Evolutionary conservation across 1,140 invertebrate species (phyloP), one percentile per base, ranked within the genome.

Genomic region (Saccostrea cuccullata): DNA sequence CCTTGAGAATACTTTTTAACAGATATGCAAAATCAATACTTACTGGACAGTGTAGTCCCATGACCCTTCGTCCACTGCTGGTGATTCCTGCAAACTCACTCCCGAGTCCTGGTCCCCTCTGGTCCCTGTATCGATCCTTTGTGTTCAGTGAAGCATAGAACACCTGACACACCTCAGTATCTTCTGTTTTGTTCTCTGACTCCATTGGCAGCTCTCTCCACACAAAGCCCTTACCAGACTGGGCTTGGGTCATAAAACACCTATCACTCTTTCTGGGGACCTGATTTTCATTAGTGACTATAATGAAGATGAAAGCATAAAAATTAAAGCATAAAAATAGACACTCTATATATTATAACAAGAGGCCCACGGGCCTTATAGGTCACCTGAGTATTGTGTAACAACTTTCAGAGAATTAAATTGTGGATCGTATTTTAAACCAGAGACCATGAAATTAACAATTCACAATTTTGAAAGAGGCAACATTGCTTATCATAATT

Each of bases 91-190:
- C 96, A 94, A 99, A 99, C 95, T 99, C 98, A 99, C 95, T 77
- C 86, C 98, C 98, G 30, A 99, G 95, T 36, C 70, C 70, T 30
- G 26, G 89, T 93, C 90, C 11, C 93, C 94, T 56, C 98, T 98
- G 77, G 99, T 96, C 55, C 98, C 97, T 98, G 70, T 77, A 30
- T 77, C 97, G 94, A 94, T 99, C 98, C 87, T 98, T 96, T 97
- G 99, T 99, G 95, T 99, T 99, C 5, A 99, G 96, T 36, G 98
- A 97, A 4, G 98, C 97, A 95, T 98, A 99, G 93, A 98, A 97
- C 13, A 99, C 98, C 87, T 96, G 70, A 36, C 70, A 77, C 26
- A 77, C 6, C 26, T 77, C 47, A 8, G 47, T 47, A 6, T 47
- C 70, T n/a, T 56, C 55, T 15, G 3, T 26, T n/a, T 84, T 30